Conservation (phyloP, 2,113 vertebrate genomes). For the Entomyzon cyanotis region DNA sequence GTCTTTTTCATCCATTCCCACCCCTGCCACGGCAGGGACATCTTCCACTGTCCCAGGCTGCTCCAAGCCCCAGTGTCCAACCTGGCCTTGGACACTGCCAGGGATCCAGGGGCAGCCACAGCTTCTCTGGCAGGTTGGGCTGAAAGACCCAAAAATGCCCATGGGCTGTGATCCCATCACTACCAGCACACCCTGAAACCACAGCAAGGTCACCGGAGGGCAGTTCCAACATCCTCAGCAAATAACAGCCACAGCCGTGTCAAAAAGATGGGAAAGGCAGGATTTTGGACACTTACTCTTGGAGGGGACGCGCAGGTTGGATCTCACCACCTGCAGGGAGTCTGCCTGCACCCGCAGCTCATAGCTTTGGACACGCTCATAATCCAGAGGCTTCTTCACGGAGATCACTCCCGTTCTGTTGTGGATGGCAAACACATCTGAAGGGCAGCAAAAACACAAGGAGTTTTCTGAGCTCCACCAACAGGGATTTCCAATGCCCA, state of each 20-base stretch:
- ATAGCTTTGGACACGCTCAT: slow-evolving; percentile 80
- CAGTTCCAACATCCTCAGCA: background rate
- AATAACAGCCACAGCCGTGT: rapidly evolving
- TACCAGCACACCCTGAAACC: too few species aligned
- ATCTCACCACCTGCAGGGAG: slow-evolving; percentile 81
- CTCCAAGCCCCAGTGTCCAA: rapidly evolving
- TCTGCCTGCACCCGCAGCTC: slow-evolving; percentile 88
- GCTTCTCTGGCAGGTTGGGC: background rate
- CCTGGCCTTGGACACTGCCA: background rate
- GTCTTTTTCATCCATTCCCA: background rate
- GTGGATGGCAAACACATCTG: slow-evolving; percentile 85
- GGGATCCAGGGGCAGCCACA: background rate
- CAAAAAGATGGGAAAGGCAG: background rate
- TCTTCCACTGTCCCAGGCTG: rapidly evolving
- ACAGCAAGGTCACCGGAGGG: background rate
- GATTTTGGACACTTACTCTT: slow-evolving; percentile 81
- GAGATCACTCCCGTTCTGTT: slow-evolving; percentile 86
- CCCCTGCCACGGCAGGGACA: background rate
- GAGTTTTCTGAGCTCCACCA: background rate
- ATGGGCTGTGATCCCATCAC: too few species aligned
- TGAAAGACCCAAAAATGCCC: rapidly evolving
- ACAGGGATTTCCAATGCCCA: background rate
- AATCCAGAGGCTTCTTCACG: slow-evolving; percentile 82
- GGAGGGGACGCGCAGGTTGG: slow-evolving; percentile 86
- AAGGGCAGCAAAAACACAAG: slow-evolving; percentile 24